phyloP scores from a whole-genome alignment of 2,113 vertebrate genomes.

The Pluvialis apricaria region DNA sequence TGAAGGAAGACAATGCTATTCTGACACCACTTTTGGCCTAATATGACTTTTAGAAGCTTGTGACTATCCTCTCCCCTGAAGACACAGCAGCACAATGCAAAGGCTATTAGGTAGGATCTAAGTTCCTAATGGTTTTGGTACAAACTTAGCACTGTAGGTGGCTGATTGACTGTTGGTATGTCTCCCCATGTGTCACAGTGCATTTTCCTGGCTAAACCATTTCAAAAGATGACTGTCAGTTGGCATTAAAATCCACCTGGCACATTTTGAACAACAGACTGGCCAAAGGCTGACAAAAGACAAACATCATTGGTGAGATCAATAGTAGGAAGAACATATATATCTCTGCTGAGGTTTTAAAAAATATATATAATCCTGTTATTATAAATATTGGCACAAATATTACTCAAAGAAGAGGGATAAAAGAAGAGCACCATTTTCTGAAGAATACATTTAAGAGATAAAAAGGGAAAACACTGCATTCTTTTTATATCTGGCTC shows the following conservation, averaged over 20 bases:
- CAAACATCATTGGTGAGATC: neutral
- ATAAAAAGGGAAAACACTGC: neutral
- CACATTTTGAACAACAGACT: neutral
- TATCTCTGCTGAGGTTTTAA: neutral
- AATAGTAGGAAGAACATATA: neutral
- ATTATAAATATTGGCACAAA: neutral
- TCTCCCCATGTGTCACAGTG: neutral
- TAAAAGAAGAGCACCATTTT: neutral
- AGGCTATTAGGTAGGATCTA: neutral
- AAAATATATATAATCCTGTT: neutral
- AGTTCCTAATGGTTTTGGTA: neutral
- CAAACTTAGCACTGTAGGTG: neutral
- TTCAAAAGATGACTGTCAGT: neutral
- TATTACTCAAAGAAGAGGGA: neutral
- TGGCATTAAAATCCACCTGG: neutral
- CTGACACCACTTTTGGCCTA: neutral
- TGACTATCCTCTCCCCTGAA: neutral
- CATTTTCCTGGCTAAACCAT: neutral
- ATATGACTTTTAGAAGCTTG: neutral
- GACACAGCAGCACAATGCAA: neutral
- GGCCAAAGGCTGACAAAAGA: neutral
- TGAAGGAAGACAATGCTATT: neutral
- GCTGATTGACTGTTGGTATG: neutral
- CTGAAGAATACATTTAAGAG: neutral
- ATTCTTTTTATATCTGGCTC: neutral